Conservation (phyloP, 2,113 vertebrate species). For the Trogon melanurus region DNA sequence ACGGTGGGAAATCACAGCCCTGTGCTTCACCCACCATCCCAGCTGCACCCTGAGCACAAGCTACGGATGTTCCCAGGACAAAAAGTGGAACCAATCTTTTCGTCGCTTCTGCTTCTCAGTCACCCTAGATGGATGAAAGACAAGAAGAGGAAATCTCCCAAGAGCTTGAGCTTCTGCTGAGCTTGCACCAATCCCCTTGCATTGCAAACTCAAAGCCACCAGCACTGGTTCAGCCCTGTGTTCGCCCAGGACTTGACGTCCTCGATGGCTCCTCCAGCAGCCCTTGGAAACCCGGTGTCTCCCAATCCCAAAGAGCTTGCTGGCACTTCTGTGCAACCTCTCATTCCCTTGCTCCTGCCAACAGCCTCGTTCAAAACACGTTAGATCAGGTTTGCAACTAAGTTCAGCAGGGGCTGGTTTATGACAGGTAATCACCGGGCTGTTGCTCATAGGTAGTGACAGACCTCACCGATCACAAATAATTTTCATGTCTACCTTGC, state of each 20-base stretch:
- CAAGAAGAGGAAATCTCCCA: background rate
- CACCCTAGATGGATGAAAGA: background rate
- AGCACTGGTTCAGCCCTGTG: background rate
- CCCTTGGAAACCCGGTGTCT: fast-evolving
- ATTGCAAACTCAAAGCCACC: background rate
- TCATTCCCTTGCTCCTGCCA: background rate
- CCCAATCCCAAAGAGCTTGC: background rate
- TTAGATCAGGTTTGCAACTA: background rate
- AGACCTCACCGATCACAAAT: background rate
- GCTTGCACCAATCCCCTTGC: background rate
- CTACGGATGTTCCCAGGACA: background rate
- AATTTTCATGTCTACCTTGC: background rate
- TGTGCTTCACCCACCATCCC: background rate
- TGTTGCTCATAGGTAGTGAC: constrained; percentile 11
- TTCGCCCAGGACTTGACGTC: background rate
- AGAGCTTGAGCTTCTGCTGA: background rate
- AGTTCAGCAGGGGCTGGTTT: background rate
- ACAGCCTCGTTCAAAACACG: background rate
- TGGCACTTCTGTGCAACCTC: background rate
- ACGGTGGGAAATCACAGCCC: background rate
- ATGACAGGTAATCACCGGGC: background rate
- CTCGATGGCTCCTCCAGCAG: background rate
- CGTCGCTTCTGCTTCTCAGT: background rate
- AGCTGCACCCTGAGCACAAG: background rate
- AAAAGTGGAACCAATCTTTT: background rate